Evolutionary conservation across 2,888 invertebrate species (phyloP), one percentile per base, ranked within the genome.

Genomic region (Drosophila stalkeri): DNA sequence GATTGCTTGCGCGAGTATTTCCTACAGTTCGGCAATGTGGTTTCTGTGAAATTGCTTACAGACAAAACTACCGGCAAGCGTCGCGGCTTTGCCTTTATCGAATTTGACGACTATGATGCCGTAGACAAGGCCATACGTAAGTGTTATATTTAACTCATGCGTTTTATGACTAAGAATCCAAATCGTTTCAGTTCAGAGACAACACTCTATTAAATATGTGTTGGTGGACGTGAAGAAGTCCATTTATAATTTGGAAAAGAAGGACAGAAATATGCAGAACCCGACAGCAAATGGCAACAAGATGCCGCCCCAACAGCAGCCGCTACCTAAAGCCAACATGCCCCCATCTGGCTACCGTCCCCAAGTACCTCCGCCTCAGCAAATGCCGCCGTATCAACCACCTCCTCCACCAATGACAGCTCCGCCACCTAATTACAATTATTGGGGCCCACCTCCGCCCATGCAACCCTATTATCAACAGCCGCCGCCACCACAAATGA

Each of bases 71-170:
- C 97, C 2, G 98, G 98, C 41, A 98, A 98, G 93, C 97, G 97
- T 85, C 95, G 99, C 73, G 99, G 99, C 5, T 99, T 99, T 93
- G 99, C 97, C 27, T 99, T 99, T 93, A 96, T 99, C 43, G 98
- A 98, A 92, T 99, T 98, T 93, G 98, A 98, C 91, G 99, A 99
- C 92, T 98, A 99, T 92, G 99, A 99, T 93, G 96, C 98, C 1
- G 99, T 99, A 59, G 99, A 99, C 92, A 99, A 98, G 94, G 96
- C 98, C 91, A 97, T 98, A 89, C 95, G 98, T 98, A 94, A 96
- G 97, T 96, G 16, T n/a, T 31, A 6, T 9, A 12, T 52, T 14
- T 35, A 20, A 9, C n/a, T 18, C 16, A 9, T 14, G 3, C 14
- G 20, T 2, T 41, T 46, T 0, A 9, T 11, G 2, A 27, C 31